Evolutionary conservation across 92 coral and sea anemone species (phyloP), one percentile per base, ranked within the genome.

Genomic region (Phenganax marumi): DNA sequence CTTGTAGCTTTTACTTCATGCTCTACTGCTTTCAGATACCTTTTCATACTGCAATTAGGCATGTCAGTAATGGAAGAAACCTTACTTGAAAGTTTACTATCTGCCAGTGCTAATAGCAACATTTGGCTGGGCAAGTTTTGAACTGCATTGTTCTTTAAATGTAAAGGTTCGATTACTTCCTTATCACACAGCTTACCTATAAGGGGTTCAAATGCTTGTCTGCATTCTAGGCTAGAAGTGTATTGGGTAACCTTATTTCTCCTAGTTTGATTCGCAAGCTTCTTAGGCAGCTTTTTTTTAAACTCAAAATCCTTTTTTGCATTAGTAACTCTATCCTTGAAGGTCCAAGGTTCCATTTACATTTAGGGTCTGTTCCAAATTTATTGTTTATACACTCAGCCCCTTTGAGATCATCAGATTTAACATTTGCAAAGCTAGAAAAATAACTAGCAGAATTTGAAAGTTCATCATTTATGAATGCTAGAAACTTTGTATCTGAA

Each of bases 351-450:
- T 85, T 88, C 86, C 91, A 88, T 26, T 90, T 81, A 48, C 93
- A 85, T 8, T 83, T 76, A 0, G 12, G 7, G 1, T 54, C 52
- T 68, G 60, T 22, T 6, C 93, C 90, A 88, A 82, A 88, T 73
- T 88, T 81, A 1, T 64, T 56, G 16, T 23, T 3, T 23, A 66
- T 14, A 66, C 73, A 23, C 46, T 43, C 6, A 16, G 73, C 21
- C 70, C 70, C 70, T 66, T 82, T 53, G 73, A 90, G 22, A 72
- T 81, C 88, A 21, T 60, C 75, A 33, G 70, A 81, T 3, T 79
- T 48, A 12, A 85, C 93, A 90, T 85, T 82, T 16, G 91, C 86
- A 90, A 89, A 88, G 46, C 88, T 83, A 7, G 90, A 90, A 80
- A 88, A 85, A 74, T 85, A 90, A 0, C 14, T 68, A 8, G 91